Evolutionary conservation across 2,888 invertebrate genomes (phyloP).

Genomic region (Apamea crenata): DNA sequence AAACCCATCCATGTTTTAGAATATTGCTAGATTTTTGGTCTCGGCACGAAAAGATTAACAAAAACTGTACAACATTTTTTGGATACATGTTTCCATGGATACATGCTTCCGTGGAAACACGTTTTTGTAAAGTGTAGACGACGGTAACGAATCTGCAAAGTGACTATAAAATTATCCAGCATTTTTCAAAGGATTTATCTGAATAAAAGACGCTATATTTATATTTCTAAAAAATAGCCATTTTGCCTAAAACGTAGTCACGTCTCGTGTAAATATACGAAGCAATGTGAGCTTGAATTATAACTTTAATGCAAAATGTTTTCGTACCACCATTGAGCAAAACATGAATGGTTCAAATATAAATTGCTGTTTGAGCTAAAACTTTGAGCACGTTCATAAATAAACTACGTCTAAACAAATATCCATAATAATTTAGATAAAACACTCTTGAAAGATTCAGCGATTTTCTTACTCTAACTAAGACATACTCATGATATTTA

Average conservation of each 20-base stretch:
- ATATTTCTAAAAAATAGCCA: neutral
- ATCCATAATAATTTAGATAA: slow-evolving; percentile 2
- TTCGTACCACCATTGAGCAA: slow-evolving; percentile 31
- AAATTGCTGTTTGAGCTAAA: slow-evolving; percentile 49
- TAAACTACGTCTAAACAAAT: slow-evolving; percentile 27
- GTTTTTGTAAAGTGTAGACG: slow-evolving; percentile 1
- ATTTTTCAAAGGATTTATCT: neutral
- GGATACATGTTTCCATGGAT: neutral
- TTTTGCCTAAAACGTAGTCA: neutral
- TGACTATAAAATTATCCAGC: neutral
- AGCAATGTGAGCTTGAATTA: slow-evolving; percentile 37
- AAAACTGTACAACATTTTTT: neutral
- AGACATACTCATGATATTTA: neutral
- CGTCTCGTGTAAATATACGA: slow-evolving; percentile 12
- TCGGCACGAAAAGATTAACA: neutral
- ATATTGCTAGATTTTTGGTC: neutral
- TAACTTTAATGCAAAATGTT: slow-evolving; percentile 36
- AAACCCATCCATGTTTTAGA: neutral
- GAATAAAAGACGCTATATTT: neutral
- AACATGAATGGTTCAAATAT: slow-evolving; percentile 44
- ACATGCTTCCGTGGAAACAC: neutral
- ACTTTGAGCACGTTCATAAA: slow-evolving; percentile 44
- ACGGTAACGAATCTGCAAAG: neutral
- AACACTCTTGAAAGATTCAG: neutral
- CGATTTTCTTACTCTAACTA: neutral